Evolutionary conservation across 2,888 invertebrate genomes (phyloP).

Genomic region (Pristionchus japonicus): DNA sequence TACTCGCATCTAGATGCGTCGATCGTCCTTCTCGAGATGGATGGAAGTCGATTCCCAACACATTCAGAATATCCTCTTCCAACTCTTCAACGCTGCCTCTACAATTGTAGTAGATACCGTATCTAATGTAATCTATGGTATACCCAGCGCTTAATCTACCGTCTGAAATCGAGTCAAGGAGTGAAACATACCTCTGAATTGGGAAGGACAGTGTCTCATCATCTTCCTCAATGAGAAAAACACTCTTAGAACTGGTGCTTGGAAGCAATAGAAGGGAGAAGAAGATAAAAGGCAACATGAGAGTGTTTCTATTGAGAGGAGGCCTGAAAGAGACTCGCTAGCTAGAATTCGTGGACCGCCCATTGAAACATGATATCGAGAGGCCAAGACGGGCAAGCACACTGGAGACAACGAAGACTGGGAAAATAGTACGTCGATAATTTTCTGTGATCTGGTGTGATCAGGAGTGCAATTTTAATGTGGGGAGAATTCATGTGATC

Average conservation of each 20-base stretch:
- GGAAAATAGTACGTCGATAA: conserved; percentile 5
- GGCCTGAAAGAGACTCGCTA: not conserved
- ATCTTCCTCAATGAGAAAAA: conserved; percentile 43
- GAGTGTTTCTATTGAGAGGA: not conserved
- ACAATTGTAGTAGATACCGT: not conserved
- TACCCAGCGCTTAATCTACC: not conserved
- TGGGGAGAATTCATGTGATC: too few relatives aligned
- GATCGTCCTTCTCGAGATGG: not conserved
- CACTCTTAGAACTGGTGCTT: not conserved
- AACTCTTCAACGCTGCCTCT: conserved; percentile 4
- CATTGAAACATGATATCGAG: conserved; percentile 39
- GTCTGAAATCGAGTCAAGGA: not conserved
- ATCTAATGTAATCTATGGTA: too few relatives aligned
- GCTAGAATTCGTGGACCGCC: conserved; percentile 26
- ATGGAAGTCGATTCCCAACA: conserved; percentile 4
- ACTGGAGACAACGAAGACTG: not conserved
- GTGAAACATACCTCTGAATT: conserved; percentile 4
- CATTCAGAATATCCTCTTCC: conserved; percentile 35
- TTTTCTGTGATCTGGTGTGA: not conserved
- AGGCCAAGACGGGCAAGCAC: not conserved
- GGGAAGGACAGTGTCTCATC: conserved; percentile 45
- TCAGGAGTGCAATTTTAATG: conserved; percentile 9
- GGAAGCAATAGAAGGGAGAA: not conserved
- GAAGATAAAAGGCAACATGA: not conserved
- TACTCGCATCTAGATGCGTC: not conserved